Percentiles rank a stretch among this genome's conserved stretches.
Evolutionary conservation across 2,888 invertebrate genomes (phyloP).

Genomic region (Morpho helenor): DNA sequence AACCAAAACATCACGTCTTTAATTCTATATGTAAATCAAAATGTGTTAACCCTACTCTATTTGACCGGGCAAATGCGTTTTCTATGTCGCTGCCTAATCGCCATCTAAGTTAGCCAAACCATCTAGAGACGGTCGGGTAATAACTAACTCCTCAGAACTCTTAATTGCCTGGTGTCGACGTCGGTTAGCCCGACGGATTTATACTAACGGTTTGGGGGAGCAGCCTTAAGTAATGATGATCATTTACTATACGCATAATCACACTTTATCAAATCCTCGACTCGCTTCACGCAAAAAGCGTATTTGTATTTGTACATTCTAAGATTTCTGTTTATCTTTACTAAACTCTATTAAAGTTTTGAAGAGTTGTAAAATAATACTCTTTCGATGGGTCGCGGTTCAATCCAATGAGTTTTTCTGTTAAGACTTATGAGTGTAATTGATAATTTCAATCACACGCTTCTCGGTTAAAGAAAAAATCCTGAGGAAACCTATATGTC

Average conservation of each 20-base stretch:
- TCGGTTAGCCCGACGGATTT: constrained; percentile 52
- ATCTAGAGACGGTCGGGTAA: constrained; percentile 43
- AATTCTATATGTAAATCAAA: too few relatives aligned
- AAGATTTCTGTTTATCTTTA: too few relatives aligned
- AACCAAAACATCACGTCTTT: too few relatives aligned
- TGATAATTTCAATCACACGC: too few relatives aligned
- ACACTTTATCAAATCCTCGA: not conserved
- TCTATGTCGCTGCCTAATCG: constrained; percentile 52
- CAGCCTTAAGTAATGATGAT: constrained; percentile 11
- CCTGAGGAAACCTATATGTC: too few relatives aligned
- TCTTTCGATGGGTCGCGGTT: too few relatives aligned
- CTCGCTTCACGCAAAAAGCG: not conserved
- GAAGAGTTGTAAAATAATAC: too few relatives aligned
- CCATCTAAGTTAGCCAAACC: constrained; percentile 37
- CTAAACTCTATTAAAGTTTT: too few relatives aligned
- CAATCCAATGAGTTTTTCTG: too few relatives aligned
- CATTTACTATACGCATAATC: not conserved
- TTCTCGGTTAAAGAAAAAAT: too few relatives aligned
- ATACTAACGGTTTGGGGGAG: constrained; percentile 32
- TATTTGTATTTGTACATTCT: not conserved
- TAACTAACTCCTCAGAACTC: constrained; percentile 48
- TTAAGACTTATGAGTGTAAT: too few relatives aligned
- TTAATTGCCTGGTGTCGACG: constrained; percentile 57
- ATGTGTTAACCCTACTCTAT: constrained; percentile 6
- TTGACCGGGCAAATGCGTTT: constrained; percentile 61